These are phyloP conservation scores for Leptinotarsa defecta DNA, from an alignment of 1,140 invertebrate genomes.

Conservation along the genomic window DNA sequence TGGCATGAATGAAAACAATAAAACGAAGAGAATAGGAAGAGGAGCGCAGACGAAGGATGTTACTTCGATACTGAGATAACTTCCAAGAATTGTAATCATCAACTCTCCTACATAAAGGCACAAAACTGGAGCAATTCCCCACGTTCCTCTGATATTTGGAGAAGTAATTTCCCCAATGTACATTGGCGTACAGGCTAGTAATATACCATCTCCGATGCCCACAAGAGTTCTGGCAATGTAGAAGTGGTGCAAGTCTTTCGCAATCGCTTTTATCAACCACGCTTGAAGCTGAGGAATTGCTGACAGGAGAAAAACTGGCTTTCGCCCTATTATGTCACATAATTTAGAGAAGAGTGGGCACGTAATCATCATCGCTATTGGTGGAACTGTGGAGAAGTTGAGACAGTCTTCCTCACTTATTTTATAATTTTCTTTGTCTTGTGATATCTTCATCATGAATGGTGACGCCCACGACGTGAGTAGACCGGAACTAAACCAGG, in stretches of 20 bases:
- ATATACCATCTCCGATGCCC: constrained; percentile 41
- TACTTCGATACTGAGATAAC: constrained; percentile 28
- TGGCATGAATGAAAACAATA: constrained; percentile 48
- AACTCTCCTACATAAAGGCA: constrained; percentile 59
- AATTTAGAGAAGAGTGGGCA: not conserved
- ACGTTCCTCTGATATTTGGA: constrained; percentile 43
- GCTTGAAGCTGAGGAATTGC: constrained; percentile 24
- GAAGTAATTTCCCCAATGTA: constrained; percentile 47
- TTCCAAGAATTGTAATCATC: constrained; percentile 52
- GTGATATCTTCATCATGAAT: constrained; percentile 17
- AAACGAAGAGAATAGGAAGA: constrained; percentile 51
- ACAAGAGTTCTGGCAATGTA: constrained; percentile 48
- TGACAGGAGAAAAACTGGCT: constrained; percentile 25
- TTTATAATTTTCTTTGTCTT: constrained; percentile 21
- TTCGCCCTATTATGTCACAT: constrained; percentile 44
- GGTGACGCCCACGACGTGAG: constrained; percentile 29
- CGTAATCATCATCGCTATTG: constrained; percentile 13
- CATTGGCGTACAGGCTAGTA: constrained; percentile 38
- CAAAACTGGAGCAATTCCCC: constrained; percentile 56
- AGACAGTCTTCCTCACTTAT: constrained; percentile 28
- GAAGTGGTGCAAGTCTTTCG: constrained; percentile 44
- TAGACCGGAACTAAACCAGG: constrained; percentile 5
- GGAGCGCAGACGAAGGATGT: constrained; percentile 30
- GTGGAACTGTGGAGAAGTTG: constrained; percentile 29
- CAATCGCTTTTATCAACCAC: constrained; percentile 28